Percentiles rank a stretch among this genome's conserved stretches.
These are phyloP conservation scores for Schizaphis graminum DNA, from an alignment of 2,888 invertebrate species.

Conservation along the genomic window DNA sequence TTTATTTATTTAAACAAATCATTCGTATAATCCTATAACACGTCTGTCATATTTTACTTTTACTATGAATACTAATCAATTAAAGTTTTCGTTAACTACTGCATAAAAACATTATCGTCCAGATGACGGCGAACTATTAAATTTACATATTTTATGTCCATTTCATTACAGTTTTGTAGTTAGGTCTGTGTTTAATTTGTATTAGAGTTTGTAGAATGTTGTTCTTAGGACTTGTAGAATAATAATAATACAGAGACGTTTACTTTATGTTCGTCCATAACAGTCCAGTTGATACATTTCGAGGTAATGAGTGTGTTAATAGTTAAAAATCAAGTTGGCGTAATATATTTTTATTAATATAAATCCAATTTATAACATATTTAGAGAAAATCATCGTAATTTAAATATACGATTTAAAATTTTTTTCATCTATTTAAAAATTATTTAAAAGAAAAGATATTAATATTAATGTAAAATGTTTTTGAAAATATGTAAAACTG, in stretches of 20 bases:
- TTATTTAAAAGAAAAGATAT: background rate
- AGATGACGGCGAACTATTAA: background rate
- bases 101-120: background rate
- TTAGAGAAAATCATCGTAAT: background rate
- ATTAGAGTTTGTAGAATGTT: background rate
- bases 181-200: background rate
- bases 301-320: background rate
- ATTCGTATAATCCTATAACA: background rate
- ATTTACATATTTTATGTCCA: background rate
- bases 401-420: background rate
- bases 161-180: background rate
- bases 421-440: background rate
- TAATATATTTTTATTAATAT: background rate
- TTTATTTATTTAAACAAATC: background rate
- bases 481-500: background rate
- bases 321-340: background rate
- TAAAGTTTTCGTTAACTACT: background rate
- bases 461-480: background rate
- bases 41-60: background rate
- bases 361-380: background rate
- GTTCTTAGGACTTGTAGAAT: constrained; percentile 19
- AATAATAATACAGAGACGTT: background rate
- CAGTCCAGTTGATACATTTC: background rate
- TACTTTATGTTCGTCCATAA: background rate
- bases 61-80: background rate